Percentiles rank a stretch among this genome's conserved stretches.
Evolutionary conservation across 2,888 invertebrate genomes (phyloP).

Genomic region (Eilema sororculum): DNA sequence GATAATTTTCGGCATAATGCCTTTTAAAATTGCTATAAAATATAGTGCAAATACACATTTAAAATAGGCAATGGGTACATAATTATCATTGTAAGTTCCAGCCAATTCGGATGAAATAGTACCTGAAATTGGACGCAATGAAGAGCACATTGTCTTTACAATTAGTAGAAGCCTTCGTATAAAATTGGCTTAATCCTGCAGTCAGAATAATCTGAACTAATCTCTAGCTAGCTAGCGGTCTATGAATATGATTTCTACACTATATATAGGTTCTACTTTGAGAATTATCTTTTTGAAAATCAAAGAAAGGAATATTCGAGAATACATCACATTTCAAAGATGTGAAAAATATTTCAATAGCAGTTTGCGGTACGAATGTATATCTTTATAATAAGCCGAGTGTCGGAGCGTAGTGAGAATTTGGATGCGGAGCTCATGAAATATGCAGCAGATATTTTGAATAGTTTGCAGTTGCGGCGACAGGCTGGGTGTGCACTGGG

Average conservation of each 20-base stretch:
- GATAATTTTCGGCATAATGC: background rate
- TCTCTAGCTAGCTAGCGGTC: background rate
- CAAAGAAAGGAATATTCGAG: background rate
- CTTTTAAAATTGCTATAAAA: too few relatives aligned
- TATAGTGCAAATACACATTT: too few relatives aligned
- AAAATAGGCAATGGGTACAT: too few relatives aligned
- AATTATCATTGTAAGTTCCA: too few relatives aligned
- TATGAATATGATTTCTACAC: background rate
- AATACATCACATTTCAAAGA: constrained; percentile 6
- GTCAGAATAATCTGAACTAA: background rate
- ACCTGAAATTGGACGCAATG: too few relatives aligned
- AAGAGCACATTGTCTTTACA: background rate
- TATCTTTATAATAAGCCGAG: constrained; percentile 58
- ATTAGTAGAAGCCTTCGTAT: background rate
- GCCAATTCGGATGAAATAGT: too few relatives aligned
- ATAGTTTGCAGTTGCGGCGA: constrained; percentile 53
- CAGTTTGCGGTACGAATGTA: constrained; percentile 42
- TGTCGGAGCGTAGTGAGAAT: constrained; percentile 50
- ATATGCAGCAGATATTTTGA: constrained; percentile 74
- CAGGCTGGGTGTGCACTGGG: constrained; percentile 8
- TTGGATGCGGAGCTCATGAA: constrained; percentile 61
- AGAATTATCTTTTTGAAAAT: background rate
- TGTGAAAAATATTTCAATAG: constrained; percentile 31
- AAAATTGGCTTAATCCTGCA: background rate
- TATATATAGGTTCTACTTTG: background rate